Evolutionary conservation across 2,888 invertebrate species (phyloP).

Genomic region (Drosophila antonietae): DNA sequence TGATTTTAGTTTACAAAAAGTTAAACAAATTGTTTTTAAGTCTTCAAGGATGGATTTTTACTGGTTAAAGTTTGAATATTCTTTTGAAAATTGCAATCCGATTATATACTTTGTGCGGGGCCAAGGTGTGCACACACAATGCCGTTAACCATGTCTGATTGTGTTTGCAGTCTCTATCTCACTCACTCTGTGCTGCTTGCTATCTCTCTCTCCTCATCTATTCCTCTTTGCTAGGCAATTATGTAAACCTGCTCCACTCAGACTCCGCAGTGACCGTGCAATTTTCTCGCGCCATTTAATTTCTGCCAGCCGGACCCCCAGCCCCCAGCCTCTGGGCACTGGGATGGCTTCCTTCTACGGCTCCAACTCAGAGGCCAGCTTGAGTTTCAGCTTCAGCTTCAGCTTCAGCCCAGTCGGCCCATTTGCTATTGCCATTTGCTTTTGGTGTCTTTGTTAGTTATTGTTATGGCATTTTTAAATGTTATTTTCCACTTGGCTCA

Average conservation of each 20-base stretch:
- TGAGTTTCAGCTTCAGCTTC: constrained; percentile 16
- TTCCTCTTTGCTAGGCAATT: constrained; percentile 62
- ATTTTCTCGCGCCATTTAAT: constrained; percentile 81
- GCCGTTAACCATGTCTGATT: constrained; percentile 12
- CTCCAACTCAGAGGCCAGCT: constrained; percentile 15
- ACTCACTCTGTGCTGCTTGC: constrained; percentile 13
- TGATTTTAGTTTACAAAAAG: neutral
- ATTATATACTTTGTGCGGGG: neutral
- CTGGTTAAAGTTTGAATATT: neutral
- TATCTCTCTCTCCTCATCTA: constrained; percentile 31
- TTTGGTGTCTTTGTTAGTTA: constrained; percentile 81
- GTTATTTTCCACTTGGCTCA: constrained; percentile 81
- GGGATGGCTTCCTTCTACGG: neutral
- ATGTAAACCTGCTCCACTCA: constrained; percentile 73
- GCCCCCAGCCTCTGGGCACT: neutral
- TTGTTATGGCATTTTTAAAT: constrained; percentile 81
- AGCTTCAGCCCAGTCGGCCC: constrained; percentile 60
- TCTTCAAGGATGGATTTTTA: neutral
- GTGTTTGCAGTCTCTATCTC: constrained; percentile 19
- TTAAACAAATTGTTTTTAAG: neutral
- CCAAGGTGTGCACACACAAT: constrained; percentile 14
- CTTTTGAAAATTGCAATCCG: constrained; percentile 2
- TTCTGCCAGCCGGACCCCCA: constrained; percentile 64
- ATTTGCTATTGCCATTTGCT: constrained; percentile 73
- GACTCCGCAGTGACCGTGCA: constrained; percentile 67